These are phyloP conservation scores for Subanguina moxae DNA, from an alignment of 1,140 invertebrate species.

Conservation along the genomic window DNA sequence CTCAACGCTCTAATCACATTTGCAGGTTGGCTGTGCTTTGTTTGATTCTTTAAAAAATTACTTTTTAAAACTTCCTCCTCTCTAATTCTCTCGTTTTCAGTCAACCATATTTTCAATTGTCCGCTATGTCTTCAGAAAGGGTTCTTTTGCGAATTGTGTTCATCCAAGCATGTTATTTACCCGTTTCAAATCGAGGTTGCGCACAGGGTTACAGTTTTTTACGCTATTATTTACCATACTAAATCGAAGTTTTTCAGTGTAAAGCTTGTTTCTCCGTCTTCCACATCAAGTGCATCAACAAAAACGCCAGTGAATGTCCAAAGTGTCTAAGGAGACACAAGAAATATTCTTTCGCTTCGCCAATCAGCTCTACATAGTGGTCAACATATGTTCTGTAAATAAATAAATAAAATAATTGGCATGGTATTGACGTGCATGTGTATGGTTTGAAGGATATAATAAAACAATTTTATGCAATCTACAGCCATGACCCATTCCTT, in stretches of 20 bases:
- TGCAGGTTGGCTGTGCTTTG: slow-evolving; percentile 24
- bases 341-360: not conserved
- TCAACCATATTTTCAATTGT: slow-evolving; percentile 60
- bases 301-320: slow-evolving; percentile 12
- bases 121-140: slow-evolving; percentile 61
- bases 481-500: no score
- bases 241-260: slow-evolving; percentile 12
- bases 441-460: no score
- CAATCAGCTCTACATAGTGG: no score
- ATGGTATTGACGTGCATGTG: no score
- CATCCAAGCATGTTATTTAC: slow-evolving; percentile 61
- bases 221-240: not conserved
- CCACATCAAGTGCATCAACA: slow-evolving; percentile 16
- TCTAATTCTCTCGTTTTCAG: not conserved
- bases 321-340: slow-evolving; percentile 9
- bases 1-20: slow-evolving; percentile 59
- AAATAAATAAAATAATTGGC: no score
- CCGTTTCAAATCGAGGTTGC: slow-evolving; percentile 61
- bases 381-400: no score
- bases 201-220: slow-evolving; percentile 48
- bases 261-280: slow-evolving; percentile 14
- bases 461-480: no score
- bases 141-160: slow-evolving; percentile 62
- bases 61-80: no score
- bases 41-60: no score